phyloP scores from a whole-genome alignment of 1,140 invertebrate species.

The Philotrypesis tridentata region DNA sequence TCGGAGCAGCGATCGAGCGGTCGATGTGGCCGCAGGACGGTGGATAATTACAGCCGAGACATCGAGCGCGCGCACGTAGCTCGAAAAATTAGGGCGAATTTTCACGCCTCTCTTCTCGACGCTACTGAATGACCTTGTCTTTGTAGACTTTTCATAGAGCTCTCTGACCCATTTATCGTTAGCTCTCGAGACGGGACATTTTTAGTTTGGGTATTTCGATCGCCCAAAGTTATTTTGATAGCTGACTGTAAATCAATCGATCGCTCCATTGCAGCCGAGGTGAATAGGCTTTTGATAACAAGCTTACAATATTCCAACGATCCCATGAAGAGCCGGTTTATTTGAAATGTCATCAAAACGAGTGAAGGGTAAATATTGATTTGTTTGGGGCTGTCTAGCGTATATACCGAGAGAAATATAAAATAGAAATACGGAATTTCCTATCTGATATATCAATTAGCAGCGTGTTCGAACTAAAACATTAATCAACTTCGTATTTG shows the following conservation, averaged over 20 bases:
- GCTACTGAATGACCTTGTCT: background rate
- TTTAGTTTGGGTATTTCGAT: background rate
- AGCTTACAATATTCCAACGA: too few relatives aligned
- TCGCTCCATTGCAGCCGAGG: too few relatives aligned
- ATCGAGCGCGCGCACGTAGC: background rate
- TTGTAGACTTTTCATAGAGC: background rate
- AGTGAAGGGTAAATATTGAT: too few relatives aligned
- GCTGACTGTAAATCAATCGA: background rate
- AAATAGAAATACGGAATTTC: too few relatives aligned
- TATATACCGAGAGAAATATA: too few relatives aligned
- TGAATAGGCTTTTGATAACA: background rate
- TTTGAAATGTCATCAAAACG: too few relatives aligned
- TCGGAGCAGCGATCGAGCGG: background rate
- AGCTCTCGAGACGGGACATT: background rate
- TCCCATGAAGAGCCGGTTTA: too few relatives aligned
- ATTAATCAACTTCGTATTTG: too few relatives aligned
- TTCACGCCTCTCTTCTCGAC: background rate
- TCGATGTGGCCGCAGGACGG: too few relatives aligned
- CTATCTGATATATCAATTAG: too few relatives aligned
- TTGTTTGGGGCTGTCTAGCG: too few relatives aligned
- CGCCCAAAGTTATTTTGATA: background rate
- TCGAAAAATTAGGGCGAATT: background rate
- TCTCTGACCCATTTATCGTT: conserved; percentile 6
- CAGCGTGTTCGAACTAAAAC: too few relatives aligned
- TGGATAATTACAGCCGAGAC: background rate